Percentiles rank a stretch among this genome's conserved stretches.
phyloP scores from a whole-genome alignment of 1,140 invertebrate species.

The Prorops nasuta region DNA sequence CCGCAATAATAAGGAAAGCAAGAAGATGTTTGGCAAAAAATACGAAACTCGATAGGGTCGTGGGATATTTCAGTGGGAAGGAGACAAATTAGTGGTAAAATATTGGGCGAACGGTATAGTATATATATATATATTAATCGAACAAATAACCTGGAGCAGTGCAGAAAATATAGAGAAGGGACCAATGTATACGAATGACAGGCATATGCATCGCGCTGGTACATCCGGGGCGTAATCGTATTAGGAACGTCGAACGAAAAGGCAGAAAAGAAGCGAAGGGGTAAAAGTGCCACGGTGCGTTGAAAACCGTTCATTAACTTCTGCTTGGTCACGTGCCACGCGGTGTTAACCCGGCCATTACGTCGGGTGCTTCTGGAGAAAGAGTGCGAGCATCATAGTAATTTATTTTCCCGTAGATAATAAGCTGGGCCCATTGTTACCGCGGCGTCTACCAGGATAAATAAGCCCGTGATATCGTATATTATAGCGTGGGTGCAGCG shows the following conservation, averaged over 20 bases:
- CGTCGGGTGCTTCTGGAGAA: slow-evolving; percentile 6
- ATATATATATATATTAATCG: too few species aligned
- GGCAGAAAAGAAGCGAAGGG: slow-evolving; percentile 10
- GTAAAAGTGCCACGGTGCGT: slow-evolving; percentile 12
- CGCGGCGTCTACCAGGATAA: slow-evolving; percentile 23
- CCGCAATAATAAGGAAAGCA: neutral
- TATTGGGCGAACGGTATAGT: too few species aligned
- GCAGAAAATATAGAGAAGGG: too few species aligned
- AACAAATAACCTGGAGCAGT: too few species aligned
- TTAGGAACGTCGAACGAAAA: slow-evolving; percentile 17
- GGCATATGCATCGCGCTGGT: too few species aligned
- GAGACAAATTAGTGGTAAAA: too few species aligned
- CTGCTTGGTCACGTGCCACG: slow-evolving; percentile 40
- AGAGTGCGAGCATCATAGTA: slow-evolving; percentile 26
- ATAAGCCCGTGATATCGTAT: slow-evolving; percentile 28
- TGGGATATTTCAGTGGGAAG: too few species aligned
- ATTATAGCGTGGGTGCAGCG: slow-evolving; percentile 15
- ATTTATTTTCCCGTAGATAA: slow-evolving; percentile 40
- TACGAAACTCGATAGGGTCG: too few species aligned
- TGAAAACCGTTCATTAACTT: slow-evolving; percentile 45
- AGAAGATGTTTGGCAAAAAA: slow-evolving; percentile 3
- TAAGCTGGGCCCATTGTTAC: slow-evolving; percentile 21
- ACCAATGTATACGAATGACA: too few species aligned
- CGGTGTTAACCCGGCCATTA: slow-evolving; percentile 42
- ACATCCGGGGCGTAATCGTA: slow-evolving; percentile 25